Conservation (phyloP, 2,797 vertebrate genomes). For the Cuniculus paca region DNA sequence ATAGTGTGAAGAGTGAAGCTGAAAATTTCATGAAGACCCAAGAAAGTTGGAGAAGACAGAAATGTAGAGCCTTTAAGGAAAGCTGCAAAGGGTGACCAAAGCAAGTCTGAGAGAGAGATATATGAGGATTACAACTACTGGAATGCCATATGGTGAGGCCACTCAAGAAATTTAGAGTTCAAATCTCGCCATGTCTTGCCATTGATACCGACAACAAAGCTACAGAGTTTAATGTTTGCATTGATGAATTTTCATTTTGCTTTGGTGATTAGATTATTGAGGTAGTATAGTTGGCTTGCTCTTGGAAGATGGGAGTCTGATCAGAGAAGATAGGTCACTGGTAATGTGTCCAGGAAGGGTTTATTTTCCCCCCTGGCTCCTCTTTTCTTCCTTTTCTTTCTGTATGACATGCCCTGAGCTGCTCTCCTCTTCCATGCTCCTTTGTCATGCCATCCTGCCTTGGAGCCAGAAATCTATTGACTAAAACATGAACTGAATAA, state of each 20-base stretch:
- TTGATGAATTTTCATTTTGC: neutral
- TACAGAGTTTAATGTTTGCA: neutral
- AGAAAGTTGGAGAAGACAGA: neutral
- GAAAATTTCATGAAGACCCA: neutral
- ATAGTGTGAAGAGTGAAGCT: neutral
- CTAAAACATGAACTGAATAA: neutral
- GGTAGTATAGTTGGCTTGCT: neutral
- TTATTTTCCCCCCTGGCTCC: neutral
- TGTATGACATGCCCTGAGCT: too few species aligned
- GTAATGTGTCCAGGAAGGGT: neutral
- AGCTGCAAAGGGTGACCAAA: neutral
- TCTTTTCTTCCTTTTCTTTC: neutral
- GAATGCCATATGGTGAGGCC: neutral
- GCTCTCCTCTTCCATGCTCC: neutral
- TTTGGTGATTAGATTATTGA: neutral
- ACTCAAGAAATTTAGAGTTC: neutral
- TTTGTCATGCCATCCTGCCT: neutral
- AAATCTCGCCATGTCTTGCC: neutral
- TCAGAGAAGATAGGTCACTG: neutral
- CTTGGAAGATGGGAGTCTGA: neutral
- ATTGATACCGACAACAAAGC: neutral
- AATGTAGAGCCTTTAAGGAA: neutral
- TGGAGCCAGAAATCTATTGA: neutral
- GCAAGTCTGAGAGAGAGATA: neutral
- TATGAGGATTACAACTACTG: neutral